Percentiles rank a stretch among this genome's conserved stretches.
Evolutionary conservation across 2,888 invertebrate species (phyloP).

Genomic region (Axea sp.): DNA sequence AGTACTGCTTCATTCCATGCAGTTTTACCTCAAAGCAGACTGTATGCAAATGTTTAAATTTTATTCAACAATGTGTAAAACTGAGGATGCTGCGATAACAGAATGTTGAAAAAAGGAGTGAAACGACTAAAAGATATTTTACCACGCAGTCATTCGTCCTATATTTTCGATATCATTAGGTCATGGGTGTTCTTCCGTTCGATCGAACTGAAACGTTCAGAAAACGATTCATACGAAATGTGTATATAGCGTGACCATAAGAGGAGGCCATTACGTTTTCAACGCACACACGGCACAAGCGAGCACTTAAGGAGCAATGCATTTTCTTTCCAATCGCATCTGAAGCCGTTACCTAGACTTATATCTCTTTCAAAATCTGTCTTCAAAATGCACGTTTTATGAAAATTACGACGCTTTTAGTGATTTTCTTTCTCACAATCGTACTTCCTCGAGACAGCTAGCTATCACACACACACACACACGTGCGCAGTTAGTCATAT

Average conservation of each 20-base stretch:
- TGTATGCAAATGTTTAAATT: too few species aligned
- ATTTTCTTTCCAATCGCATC: constrained; percentile 65
- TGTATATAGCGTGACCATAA: constrained; percentile 59
- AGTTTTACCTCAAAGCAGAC: too few species aligned
- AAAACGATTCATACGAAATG: constrained; percentile 46
- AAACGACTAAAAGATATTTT: too few species aligned
- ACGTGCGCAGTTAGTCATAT: constrained; percentile 5
- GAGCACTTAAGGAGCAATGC: constrained; percentile 65
- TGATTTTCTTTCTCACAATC: constrained; percentile 53
- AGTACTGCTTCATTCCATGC: too few species aligned
- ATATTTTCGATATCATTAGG: constrained; percentile 59
- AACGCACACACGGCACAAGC: constrained; percentile 55
- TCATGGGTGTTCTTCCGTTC: constrained; percentile 60
- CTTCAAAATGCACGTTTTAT: constrained; percentile 63
- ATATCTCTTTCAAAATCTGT: constrained; percentile 67
- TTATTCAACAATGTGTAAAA: too few species aligned
- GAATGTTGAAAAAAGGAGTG: too few species aligned
- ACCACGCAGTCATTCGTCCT: constrained; percentile 36
- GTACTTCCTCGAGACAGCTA: constrained; percentile 55
- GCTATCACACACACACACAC: constrained; percentile 31
- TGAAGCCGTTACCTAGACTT: constrained; percentile 60
- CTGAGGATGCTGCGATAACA: too few species aligned
- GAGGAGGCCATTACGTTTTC: constrained; percentile 61
- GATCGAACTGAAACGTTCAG: constrained; percentile 59
- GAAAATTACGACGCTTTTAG: constrained; percentile 63